A percentile compares a stretch with the other conserved stretches of the same genome.
Conservation (phyloP, 2,888 invertebrate species). For the Heliconius erato region DNA sequence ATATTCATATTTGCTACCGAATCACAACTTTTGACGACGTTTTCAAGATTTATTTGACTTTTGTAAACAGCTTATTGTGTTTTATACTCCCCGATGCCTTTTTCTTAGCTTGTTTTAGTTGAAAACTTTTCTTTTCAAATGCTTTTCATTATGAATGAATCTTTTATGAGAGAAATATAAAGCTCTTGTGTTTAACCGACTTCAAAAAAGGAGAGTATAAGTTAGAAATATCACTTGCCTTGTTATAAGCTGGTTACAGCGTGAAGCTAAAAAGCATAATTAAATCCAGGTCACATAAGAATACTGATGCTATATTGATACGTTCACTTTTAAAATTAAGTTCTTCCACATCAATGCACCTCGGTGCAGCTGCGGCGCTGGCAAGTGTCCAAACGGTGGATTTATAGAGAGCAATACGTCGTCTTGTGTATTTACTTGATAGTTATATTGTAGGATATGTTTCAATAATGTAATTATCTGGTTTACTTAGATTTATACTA, state of each 20-base stretch:
- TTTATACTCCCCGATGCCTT: neutral
- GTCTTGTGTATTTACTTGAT: constrained; percentile 8
- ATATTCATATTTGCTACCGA: neutral
- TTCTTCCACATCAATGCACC: constrained; percentile 8
- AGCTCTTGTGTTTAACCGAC: too few relatives aligned
- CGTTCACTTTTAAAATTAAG: constrained; percentile 28
- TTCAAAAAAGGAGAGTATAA: too few relatives aligned
- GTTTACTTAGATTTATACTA: too few relatives aligned
- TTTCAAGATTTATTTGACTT: constrained; percentile 3
- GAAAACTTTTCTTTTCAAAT: neutral
- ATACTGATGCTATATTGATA: constrained; percentile 25
- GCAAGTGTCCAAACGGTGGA: constrained; percentile 19
- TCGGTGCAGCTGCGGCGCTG: constrained; percentile 7
- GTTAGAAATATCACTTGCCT: too few relatives aligned
- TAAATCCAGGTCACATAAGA: neutral
- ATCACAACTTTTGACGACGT: neutral
- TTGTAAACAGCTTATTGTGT: neutral
- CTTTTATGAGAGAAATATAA: too few relatives aligned
- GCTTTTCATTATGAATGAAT: too few relatives aligned
- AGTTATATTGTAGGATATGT: neutral
- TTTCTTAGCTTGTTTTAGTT: constrained; percentile 2
- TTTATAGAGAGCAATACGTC: constrained; percentile 11
- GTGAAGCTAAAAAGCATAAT: too few relatives aligned
- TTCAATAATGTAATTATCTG: neutral
- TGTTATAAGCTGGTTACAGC: too few relatives aligned